A percentile compares a stretch with the other conserved stretches of the same genome.
Conservation (phyloP, 2,113 vertebrate species). For the Cyanoramphus novaezelandiae region DNA sequence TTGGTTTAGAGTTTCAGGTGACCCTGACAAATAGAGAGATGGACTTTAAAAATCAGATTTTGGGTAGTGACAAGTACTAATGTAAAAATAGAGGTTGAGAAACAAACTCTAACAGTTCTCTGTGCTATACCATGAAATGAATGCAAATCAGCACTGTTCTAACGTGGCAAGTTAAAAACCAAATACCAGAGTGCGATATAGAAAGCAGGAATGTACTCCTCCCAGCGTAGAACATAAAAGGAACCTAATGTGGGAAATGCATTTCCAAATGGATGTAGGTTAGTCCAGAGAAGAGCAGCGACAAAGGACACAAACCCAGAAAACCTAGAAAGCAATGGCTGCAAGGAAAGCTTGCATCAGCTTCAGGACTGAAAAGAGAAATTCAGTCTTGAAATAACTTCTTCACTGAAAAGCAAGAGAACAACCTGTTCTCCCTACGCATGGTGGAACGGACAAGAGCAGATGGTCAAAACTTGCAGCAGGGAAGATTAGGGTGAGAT, state of each 20-base stretch:
- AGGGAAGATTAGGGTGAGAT: neutral
- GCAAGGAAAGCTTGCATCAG: neutral
- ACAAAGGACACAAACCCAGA: neutral
- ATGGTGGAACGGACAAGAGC: neutral
- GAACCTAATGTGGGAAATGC: neutral
- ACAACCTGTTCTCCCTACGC: neutral
- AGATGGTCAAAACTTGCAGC: neutral
- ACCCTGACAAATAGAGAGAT: neutral
- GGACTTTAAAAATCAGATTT: neutral
- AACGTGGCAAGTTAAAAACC: neutral
- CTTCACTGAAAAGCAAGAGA: neutral
- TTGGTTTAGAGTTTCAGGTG: neutral
- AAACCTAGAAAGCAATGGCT: neutral
- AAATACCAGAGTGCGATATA: neutral
- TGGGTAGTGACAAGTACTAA: neutral
- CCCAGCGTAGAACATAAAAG: neutral
- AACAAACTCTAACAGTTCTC: neutral
- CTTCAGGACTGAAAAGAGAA: neutral
- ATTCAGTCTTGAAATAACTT: neutral
- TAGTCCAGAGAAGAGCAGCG: neutral
- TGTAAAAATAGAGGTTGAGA: neutral
- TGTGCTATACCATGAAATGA: accelerated
- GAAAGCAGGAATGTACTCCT: neutral
- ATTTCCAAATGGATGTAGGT: neutral
- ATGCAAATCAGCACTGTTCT: neutral